Conservation (phyloP, 1,140 invertebrate species). For the Heliconius melpomene region DNA sequence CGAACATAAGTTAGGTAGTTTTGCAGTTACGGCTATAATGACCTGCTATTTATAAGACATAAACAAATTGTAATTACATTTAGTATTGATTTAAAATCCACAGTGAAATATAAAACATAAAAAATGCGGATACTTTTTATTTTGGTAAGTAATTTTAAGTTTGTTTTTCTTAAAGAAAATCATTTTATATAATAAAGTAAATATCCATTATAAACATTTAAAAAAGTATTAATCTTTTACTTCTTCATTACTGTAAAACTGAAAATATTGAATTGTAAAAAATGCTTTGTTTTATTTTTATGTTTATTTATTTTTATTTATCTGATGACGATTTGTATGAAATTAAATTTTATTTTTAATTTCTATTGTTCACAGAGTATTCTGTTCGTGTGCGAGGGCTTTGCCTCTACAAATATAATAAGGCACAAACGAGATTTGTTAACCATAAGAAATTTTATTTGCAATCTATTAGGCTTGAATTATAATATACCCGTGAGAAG, state of each 20-base stretch:
- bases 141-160: slow-evolving; percentile 6
- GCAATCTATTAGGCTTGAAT: not conserved
- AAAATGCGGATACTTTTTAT: slow-evolving; percentile 6
- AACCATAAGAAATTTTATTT: not conserved
- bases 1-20: not conserved
- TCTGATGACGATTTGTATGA: not conserved
- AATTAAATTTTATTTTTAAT: not conserved
- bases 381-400: not conserved
- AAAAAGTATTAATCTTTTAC: no score
- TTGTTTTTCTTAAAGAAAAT: no score
- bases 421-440: not conserved
- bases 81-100: not conserved
- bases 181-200: no score
- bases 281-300: not conserved
- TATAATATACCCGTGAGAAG: not conserved
- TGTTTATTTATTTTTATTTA: no score
- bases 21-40: not conserved
- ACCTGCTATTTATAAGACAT: not conserved
- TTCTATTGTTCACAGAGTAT: not conserved
- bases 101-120: not conserved
- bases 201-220: no score
- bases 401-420: not conserved
- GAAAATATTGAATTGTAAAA: no score
- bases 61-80: not conserved
- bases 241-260: no score